These are phyloP conservation scores for Rhinichthys klamathensis DNA, from an alignment of 2,113 vertebrate genomes.

Conservation along the genomic window DNA sequence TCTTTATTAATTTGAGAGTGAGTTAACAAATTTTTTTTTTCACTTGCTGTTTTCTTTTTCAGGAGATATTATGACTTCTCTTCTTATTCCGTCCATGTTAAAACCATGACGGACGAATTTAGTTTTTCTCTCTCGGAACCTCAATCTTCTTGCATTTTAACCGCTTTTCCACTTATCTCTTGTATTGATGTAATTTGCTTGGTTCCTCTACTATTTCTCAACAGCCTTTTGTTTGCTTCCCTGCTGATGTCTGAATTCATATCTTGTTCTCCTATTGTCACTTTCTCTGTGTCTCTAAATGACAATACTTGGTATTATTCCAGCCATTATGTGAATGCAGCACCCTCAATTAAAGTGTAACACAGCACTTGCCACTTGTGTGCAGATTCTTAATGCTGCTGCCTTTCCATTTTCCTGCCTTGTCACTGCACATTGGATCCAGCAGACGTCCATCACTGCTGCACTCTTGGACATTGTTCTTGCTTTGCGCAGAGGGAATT, in stretches of 20 bases:
- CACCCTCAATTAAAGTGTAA: slow-evolving; percentile 56
- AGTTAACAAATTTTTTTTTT: slow-evolving; percentile 3
- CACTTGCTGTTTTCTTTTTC: background rate
- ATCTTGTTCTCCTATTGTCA: slow-evolving; percentile 51
- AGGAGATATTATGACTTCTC: slow-evolving; percentile 38
- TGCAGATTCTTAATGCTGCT: slow-evolving; percentile 29
- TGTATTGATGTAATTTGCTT: slow-evolving; percentile 50
- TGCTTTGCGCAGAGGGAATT: slow-evolving; percentile 29
- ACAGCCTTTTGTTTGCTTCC: slow-evolving; percentile 51
- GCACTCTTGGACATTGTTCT: slow-evolving; percentile 41
- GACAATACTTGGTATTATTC: slow-evolving; percentile 54
- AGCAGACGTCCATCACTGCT: slow-evolving; percentile 34
- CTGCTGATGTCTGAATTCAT: slow-evolving; percentile 54
- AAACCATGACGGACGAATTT: slow-evolving; percentile 50
- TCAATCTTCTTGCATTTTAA: slow-evolving; percentile 49
- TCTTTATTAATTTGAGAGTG: slow-evolving; percentile 25
- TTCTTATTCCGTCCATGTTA: slow-evolving; percentile 45
- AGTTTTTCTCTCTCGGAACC: slow-evolving; percentile 32
- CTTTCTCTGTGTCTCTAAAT: slow-evolving; percentile 35
- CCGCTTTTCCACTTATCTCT: slow-evolving; percentile 53
- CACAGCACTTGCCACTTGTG: slow-evolving; percentile 45
- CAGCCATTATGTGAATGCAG: slow-evolving; percentile 36
- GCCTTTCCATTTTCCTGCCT: slow-evolving; percentile 34
- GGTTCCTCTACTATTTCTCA: slow-evolving; percentile 55
- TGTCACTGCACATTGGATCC: slow-evolving; percentile 24